Base-by-base conservation (phyloP, 2,113 vertebrate genomes). In the Apus apus region DNA sequence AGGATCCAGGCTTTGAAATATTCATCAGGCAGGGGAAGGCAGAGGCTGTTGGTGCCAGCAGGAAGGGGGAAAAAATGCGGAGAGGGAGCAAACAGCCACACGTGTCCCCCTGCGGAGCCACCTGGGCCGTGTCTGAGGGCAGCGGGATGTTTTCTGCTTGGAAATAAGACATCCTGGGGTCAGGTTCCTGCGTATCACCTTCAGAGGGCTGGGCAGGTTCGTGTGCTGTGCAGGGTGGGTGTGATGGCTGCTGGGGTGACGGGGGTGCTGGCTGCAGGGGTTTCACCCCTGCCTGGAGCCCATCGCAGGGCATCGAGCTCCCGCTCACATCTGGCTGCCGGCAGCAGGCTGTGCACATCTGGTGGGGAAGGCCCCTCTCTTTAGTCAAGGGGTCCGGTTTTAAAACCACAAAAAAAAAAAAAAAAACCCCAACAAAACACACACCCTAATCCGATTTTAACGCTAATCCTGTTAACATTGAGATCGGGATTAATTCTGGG, bases 391-490 rank as follows among this genome's bases (percentile, higher is more conserved):
- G 94, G 94, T 95, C 87, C 13, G 34, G 72, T 93, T 95, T 90
- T 40, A 57, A 65, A 56, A 11, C 17, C 17, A 48, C 20, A 48
- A 21, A 48, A 48, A 48, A 48, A 48, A 48, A 21, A 48, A 21
- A 48, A 48, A 48, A 48, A 48, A 21, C 19, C 45, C 45, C 17
- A 48, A 48, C 46, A 46, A 46, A 46, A 48, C 46, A 9, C 46
- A 48, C 19, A 48, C 46, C 46, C 79, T 95, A 97, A 97, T 95
- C 96, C 94, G 94, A 97, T 97, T 96, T 82, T 43, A 87, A n/a
- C 25, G 85, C 79, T 96, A 96, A 97, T 97, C 96, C 94, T 95
- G 96, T 97, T 97, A 97, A 95, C 96, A 71, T 95, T 46, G 90
- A 95, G 95, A 97, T 96, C 89, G 7, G 95, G 94, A 96, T 97